These are phyloP conservation scores for Nannospalax galili DNA, from an alignment of 2,113 vertebrate genomes.

Conservation along the genomic window DNA sequence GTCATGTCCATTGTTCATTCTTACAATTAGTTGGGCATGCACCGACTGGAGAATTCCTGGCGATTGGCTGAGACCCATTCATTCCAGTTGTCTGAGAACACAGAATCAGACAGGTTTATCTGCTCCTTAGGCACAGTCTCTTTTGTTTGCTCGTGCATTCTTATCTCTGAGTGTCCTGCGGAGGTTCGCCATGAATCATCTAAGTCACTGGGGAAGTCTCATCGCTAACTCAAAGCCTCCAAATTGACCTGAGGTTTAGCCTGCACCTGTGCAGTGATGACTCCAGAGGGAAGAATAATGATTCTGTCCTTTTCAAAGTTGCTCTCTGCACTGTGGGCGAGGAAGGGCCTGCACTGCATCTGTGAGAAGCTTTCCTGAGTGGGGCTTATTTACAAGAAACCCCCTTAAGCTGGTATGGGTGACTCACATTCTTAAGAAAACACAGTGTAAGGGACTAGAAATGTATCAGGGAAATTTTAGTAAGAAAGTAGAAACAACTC, in stretches of 20 bases:
- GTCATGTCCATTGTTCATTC: not conserved
- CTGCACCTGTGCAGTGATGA: not conserved
- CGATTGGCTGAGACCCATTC: not conserved
- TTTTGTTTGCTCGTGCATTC: not conserved
- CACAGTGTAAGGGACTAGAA: constrained; percentile 17
- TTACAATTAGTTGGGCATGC: not conserved
- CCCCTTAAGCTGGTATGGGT: constrained; percentile 1
- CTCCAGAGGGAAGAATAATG: not conserved
- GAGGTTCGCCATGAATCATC: not conserved
- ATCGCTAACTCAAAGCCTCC: not conserved
- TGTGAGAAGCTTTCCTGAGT: not conserved
- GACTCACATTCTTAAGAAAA: constrained; percentile 64
- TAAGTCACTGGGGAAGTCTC: not conserved
- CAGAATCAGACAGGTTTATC: not conserved
- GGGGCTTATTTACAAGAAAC: constrained; percentile 56
- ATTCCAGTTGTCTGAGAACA: not conserved
- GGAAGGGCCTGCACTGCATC: not conserved
- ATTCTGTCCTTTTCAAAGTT: constrained; percentile 44
- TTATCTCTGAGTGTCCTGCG: not conserved
- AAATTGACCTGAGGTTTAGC: constrained; percentile 6
- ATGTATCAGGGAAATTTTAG: constrained; percentile 62
- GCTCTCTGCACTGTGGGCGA: constrained; percentile 20
- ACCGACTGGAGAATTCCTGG: not conserved
- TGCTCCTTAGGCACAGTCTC: not conserved
- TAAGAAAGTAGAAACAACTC: constrained; percentile 70